Evolutionary conservation across 2,888 invertebrate species (phyloP).

Genomic region (Tipula vernalis): DNA sequence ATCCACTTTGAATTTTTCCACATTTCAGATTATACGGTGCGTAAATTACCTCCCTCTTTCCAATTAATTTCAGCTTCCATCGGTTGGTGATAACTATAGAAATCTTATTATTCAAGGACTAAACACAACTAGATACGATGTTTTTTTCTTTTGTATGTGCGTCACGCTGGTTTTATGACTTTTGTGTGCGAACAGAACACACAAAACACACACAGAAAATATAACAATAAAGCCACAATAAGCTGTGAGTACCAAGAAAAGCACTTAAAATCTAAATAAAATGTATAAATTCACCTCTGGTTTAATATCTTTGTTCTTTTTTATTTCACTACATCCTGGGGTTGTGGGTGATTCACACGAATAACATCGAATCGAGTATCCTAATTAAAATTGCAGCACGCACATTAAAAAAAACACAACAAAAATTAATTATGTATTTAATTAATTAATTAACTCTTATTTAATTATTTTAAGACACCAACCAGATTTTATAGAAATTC

Average conservation of each 20-base stretch:
- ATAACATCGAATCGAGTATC: background rate
- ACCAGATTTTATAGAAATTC: background rate
- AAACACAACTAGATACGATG: background rate
- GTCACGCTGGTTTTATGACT: background rate
- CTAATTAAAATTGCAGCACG: background rate
- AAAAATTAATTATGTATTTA: background rate
- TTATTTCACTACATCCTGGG: background rate
- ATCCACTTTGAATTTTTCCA: background rate
- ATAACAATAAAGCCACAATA: background rate
- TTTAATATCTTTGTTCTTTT: background rate
- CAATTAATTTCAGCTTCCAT: background rate
- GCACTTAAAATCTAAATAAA: background rate
- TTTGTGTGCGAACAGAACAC: background rate
- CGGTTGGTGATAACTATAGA: background rate
- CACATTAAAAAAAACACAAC: background rate
- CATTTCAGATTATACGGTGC: background rate
- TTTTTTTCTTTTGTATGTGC: background rate
- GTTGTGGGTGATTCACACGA: constrained; percentile 6
- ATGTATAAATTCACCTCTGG: background rate
- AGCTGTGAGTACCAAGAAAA: background rate
- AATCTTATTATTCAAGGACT: background rate
- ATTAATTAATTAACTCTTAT: background rate
- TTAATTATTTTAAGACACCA: background rate
- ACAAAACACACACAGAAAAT: background rate
- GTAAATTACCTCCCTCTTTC: background rate